Evolutionary conservation across 1,140 invertebrate species (phyloP).

Genomic region (Ostrea denselamellosa): DNA sequence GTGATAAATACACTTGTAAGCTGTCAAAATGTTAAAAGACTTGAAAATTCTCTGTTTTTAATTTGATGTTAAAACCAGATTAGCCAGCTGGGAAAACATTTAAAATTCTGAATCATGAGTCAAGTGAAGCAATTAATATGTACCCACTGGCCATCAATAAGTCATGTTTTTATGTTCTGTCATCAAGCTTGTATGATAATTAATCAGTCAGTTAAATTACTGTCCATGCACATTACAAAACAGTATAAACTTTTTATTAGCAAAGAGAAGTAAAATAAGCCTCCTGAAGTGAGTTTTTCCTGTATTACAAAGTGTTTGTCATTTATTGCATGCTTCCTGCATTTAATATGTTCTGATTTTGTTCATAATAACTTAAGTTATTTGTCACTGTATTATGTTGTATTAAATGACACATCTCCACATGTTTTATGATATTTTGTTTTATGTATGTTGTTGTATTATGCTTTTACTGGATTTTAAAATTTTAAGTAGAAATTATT

Average conservation of each 20-base stretch:
- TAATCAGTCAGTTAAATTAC: constrained; percentile 11
- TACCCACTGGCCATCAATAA: constrained; percentile 10
- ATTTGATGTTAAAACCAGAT: not conserved
- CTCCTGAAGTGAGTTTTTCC: constrained; percentile 27
- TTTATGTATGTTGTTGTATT: not conserved
- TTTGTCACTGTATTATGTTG: not conserved
- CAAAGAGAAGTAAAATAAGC: not conserved
- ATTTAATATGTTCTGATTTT: not conserved
- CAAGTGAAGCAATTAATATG: not conserved
- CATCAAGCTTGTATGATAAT: constrained; percentile 12
- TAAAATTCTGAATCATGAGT: not conserved
- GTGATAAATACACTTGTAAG: not conserved
- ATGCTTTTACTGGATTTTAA: too few relatives aligned
- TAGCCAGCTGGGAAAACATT: not conserved
- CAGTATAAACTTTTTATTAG: constrained; percentile 19
- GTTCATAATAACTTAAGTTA: not conserved
- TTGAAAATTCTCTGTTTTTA: too few relatives aligned
- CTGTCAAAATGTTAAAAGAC: too few relatives aligned
- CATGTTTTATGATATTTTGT: not conserved
- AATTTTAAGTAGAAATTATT: too few relatives aligned
- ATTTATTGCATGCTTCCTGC: constrained; percentile 4
- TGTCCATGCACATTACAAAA: not conserved
- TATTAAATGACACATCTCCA: not conserved
- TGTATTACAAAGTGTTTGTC: constrained; percentile 3
- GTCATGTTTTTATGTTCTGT: not conserved